Base-by-base conservation (phyloP, 2,113 vertebrate species). In the Tragelaphus buxtoni region DNA sequence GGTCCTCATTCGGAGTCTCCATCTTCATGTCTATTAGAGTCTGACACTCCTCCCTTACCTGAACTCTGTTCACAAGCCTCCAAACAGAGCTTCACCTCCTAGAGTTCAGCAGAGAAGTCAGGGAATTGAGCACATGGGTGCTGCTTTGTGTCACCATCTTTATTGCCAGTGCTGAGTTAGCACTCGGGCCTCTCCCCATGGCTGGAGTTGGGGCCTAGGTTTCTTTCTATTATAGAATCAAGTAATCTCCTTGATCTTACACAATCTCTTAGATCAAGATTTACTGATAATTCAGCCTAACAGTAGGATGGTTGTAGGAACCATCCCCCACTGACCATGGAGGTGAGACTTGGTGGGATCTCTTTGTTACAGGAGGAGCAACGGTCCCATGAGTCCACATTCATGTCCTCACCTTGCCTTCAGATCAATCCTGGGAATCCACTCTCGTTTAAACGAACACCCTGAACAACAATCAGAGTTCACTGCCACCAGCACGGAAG, bases 371-470 rank as follows among this genome's bases (percentile, higher is more conserved):
- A 9, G 18, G 18, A 32, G 0, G 53, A 28, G 3, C 7, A 77
- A 30, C 5, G 55, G 10, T 35, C 39, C 42, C 26, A 12, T 82
- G 51, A 51, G 14, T 58, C 13, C 9, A 11, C 9, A 87, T 35
- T 45, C 7, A 11, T 17, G n/a, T 87, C 42, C 51, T 95, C 39
- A 89, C 22, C 90, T 69, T 47, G 26, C 7, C 53, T 91, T 45
- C 13, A 53, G 28, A 8, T 6, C 7, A 79, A 18, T 61, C 3
- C 20, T 42, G 12, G 4, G 14, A 96, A 53, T 77, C 32, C 28
- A 69, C 49, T 24, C 3, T 45, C 11, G 0, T 28, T 5, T 4
- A 9, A 63, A 65, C 1, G 7, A 35, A 60, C 20, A 5, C 49
- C 0, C 22, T 7, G 24, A 9, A 16, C n/a, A 26, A 7, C 4